Evolutionary conservation across 2,113 vertebrate species (phyloP).

Genomic region (Tyrannus savana): DNA sequence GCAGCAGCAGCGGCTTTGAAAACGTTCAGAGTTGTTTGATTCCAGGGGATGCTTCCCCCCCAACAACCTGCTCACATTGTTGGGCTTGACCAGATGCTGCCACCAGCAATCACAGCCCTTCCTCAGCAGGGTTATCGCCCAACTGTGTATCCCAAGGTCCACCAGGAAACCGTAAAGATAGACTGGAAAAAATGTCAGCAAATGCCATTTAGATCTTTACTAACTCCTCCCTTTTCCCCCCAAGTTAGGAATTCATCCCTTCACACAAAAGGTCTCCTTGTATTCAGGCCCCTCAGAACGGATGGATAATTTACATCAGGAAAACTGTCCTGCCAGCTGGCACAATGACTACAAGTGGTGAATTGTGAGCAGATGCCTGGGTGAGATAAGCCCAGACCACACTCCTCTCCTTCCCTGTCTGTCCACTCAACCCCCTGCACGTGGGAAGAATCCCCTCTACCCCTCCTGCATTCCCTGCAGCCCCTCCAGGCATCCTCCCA

Average conservation of each 20-base stretch:
- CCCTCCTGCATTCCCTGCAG: neutral
- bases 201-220: constrained; percentile 38
- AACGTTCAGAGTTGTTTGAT: fast-evolving
- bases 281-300: constrained; percentile 51
- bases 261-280: constrained; percentile 74
- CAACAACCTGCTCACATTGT: neutral
- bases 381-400: constrained; percentile 57
- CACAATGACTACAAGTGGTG: constrained; percentile 22
- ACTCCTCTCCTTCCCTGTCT: neutral
- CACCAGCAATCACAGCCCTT: neutral
- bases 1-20: fast-evolving
- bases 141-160: neutral
- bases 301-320: constrained; percentile 73
- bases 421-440: neutral
- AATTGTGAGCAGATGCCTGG: constrained; percentile 76
- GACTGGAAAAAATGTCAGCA: constrained; percentile 25
- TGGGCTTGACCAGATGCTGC: neutral
- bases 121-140: neutral
- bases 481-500: neutral
- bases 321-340: constrained; percentile 65
- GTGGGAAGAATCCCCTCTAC: neutral
- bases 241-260: constrained; percentile 44
- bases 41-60: neutral
- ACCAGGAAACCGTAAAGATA: neutral
- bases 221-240: constrained; percentile 41